Conservation (phyloP, 2,113 vertebrate species). For the Amphiprion percula region DNA sequence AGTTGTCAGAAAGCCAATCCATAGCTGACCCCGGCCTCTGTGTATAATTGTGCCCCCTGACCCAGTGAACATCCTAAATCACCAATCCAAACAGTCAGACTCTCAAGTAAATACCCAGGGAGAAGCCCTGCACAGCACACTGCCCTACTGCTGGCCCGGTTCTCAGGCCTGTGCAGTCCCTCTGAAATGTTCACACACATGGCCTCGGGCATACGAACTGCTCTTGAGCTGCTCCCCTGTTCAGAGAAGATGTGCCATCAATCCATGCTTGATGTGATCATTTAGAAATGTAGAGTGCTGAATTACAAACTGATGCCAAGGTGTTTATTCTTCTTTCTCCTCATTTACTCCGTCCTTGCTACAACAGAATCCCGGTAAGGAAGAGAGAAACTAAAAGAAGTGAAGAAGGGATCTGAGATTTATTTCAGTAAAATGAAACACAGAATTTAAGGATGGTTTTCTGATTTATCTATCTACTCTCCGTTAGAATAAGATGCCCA, state of each 20-base stretch:
- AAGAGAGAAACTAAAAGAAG: background rate
- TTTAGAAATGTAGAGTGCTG: constrained; percentile 22
- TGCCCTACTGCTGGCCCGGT: constrained; percentile 23
- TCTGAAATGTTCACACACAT: constrained; percentile 37
- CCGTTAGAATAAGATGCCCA: background rate
- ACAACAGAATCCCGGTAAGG: background rate
- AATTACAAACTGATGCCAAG: constrained; percentile 25
- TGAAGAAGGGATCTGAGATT: constrained; percentile 1
- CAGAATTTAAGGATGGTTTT: background rate
- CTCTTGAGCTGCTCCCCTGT: constrained; percentile 31
- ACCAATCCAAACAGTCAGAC: constrained; percentile 74
- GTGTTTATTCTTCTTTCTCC: constrained; percentile 7
- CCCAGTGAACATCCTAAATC: constrained; percentile 78
- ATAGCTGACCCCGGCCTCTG: constrained; percentile 70
- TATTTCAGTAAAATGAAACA: background rate
- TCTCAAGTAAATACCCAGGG: constrained; percentile 60
- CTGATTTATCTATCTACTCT: background rate
- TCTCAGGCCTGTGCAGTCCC: constrained; percentile 44
- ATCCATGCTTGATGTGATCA: constrained; percentile 32
- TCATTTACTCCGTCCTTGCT: background rate
- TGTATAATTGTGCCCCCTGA: constrained; percentile 78
- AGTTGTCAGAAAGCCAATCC: constrained; percentile 69
- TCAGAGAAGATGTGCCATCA: constrained; percentile 32
- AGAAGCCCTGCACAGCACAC: constrained; percentile 43
- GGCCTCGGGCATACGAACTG: constrained; percentile 23